phyloP scores from a whole-genome alignment of 2,888 invertebrate species.

The Eupelmus urozonus region DNA sequence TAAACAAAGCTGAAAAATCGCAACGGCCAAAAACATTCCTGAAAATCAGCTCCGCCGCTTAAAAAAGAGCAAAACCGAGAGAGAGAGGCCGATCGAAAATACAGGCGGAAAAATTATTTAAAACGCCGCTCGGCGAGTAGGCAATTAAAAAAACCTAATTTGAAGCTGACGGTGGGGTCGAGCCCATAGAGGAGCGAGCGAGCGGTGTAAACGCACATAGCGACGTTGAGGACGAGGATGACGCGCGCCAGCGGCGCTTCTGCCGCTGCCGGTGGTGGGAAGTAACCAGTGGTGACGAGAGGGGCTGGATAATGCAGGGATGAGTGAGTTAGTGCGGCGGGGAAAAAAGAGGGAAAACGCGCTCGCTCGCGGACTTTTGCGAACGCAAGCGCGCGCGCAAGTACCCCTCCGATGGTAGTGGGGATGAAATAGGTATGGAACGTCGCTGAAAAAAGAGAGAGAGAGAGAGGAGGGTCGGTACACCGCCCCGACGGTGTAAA shows the following conservation, averaged over 20 bases:
- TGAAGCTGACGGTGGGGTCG: neutral
- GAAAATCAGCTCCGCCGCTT: too few species aligned
- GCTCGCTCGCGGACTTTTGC: too few species aligned
- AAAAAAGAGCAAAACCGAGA: too few species aligned
- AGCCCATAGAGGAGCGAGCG: neutral
- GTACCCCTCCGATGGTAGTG: neutral
- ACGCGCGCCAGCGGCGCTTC: slow-evolving; percentile 45
- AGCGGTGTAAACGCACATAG: neutral
- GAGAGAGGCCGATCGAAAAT: neutral
- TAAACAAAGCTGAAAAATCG: too few species aligned
- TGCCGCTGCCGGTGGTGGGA: too few species aligned
- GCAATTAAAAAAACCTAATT: slow-evolving; percentile 35
- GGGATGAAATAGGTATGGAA: slow-evolving; percentile 40
- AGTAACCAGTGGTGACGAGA: slow-evolving; percentile 62
- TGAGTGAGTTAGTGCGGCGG: slow-evolving; percentile 63
- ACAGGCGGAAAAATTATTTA: slow-evolving; percentile 38
- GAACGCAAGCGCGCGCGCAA: slow-evolving; percentile 53
- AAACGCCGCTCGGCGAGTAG: slow-evolving; percentile 2
- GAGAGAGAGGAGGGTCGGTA: slow-evolving; percentile 56
- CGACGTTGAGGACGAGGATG: slow-evolving; percentile 33
- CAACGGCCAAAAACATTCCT: too few species aligned
- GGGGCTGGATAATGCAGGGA: slow-evolving; percentile 62
- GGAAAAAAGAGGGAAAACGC: slow-evolving; percentile 55
- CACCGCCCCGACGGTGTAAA: slow-evolving; percentile 58
- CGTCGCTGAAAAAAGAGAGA: slow-evolving; percentile 54